Evolutionary conservation across 2,113 vertebrate species (phyloP).

Genomic region (Monopterus albus): DNA sequence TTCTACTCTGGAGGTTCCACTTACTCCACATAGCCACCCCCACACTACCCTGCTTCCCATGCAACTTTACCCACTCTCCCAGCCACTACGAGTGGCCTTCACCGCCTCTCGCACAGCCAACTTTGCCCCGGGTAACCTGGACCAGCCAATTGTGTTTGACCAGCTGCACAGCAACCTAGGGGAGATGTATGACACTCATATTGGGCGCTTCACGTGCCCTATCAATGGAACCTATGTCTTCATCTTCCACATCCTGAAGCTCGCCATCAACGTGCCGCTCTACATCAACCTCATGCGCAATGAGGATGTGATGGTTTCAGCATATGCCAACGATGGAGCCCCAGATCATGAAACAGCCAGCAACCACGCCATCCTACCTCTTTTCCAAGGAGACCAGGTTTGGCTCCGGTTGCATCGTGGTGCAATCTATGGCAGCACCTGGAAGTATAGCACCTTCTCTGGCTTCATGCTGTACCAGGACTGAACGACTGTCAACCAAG

Average conservation of each 20-base stretch:
- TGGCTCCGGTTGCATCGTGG: constrained; percentile 96
- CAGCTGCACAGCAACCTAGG: constrained; percentile 94
- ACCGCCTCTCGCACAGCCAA: constrained; percentile 94
- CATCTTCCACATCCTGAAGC: constrained; percentile 97
- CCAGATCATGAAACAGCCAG: constrained; percentile 97
- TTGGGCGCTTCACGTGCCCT: constrained; percentile 93
- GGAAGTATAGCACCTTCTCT: constrained; percentile 99
- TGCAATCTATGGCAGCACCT: constrained; percentile 97
- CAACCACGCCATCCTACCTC: constrained; percentile 93
- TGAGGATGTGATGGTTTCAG: constrained; percentile 95
- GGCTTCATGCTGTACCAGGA: constrained; percentile 98
- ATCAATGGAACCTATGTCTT: constrained; percentile 95
- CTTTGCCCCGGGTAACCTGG: constrained; percentile 93
- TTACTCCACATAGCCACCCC: constrained; percentile 85
- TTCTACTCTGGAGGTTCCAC: constrained; percentile 87
- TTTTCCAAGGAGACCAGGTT: constrained; percentile 95
- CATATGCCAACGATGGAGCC: constrained; percentile 96
- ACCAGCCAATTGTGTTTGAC: constrained; percentile 96
- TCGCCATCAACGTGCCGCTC: constrained; percentile 95
- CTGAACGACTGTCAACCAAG: constrained; percentile 73
- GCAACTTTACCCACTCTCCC: constrained; percentile 88
- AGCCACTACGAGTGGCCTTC: constrained; percentile 94
- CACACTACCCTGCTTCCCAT: constrained; percentile 87
- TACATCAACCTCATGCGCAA: constrained; percentile 99
- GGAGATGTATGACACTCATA: constrained; percentile 91